phyloP scores from a whole-genome alignment of 2,797 vertebrate species.

The Tiaroga cobitis region DNA sequence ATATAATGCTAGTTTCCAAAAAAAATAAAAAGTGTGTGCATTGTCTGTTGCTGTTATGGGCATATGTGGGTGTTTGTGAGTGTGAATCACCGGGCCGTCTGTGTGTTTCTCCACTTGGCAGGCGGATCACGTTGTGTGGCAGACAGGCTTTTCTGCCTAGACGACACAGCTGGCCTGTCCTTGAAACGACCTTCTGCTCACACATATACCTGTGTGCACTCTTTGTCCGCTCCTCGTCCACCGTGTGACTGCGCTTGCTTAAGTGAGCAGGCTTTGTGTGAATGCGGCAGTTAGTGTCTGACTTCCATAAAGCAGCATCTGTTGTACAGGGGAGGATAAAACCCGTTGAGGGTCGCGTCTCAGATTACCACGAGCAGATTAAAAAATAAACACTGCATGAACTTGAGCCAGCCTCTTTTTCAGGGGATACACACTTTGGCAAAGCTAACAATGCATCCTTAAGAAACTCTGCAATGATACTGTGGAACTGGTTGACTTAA shows the following conservation, averaged over 20 bases:
- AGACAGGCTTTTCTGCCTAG: conserved; percentile 50
- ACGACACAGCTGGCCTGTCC: conserved; percentile 55
- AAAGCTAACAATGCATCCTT: conserved; percentile 37
- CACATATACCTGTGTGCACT: conserved; percentile 57
- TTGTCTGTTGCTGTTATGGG: neutral
- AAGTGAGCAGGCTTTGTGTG: conserved; percentile 42
- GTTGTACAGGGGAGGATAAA: conserved; percentile 37
- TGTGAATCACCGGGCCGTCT: conserved; percentile 31
- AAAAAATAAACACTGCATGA: conserved; percentile 55
- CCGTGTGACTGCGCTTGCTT: conserved; percentile 30
- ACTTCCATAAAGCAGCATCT: conserved; percentile 32
- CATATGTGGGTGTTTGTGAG: conserved; percentile 22
- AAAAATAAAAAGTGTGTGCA: neutral
- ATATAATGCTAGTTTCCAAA: neutral
- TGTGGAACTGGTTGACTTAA: conserved; percentile 24
- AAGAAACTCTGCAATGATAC: conserved; percentile 42
- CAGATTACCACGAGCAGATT: conserved; percentile 50
- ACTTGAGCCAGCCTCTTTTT: conserved; percentile 43
- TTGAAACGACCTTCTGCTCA: conserved; percentile 44
- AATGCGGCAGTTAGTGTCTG: conserved; percentile 37
- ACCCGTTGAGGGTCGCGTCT: conserved; percentile 21
- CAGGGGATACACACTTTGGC: conserved; percentile 36
- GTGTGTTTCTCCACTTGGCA: conserved; percentile 41
- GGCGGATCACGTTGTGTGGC: conserved; percentile 43
- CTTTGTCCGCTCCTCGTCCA: conserved; percentile 42